phyloP scores from a whole-genome alignment of 1,140 invertebrate species.

The Eciton burchellii region DNA sequence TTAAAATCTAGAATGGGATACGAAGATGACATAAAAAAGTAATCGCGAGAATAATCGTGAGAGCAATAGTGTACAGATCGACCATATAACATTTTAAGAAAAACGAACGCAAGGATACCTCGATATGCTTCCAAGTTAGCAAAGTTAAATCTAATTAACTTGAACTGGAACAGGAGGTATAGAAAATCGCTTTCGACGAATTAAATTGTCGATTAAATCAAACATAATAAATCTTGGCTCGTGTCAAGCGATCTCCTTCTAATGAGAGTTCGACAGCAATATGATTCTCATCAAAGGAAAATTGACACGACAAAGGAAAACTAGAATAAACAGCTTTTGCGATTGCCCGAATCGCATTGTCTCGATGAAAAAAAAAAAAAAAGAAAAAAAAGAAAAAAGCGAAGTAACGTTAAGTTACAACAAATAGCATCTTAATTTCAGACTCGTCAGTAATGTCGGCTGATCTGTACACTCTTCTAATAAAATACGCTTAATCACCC shows the following conservation, averaged over 20 bases:
- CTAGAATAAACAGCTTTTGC: constrained; percentile 65
- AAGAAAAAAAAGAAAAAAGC: constrained; percentile 8
- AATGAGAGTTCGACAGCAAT: constrained; percentile 61
- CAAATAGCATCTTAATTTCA: constrained; percentile 27
- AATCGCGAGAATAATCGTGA: constrained; percentile 59
- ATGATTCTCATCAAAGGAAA: constrained; percentile 71
- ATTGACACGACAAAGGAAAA: constrained; percentile 65
- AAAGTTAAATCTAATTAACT: constrained; percentile 83
- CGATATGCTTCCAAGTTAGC: constrained; percentile 76
- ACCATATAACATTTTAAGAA: constrained; percentile 57
- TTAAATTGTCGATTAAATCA: constrained; percentile 43
- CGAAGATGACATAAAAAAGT: constrained; percentile 67
- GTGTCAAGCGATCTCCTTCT: constrained; percentile 75
- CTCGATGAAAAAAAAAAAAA: not conserved
- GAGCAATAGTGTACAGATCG: constrained; percentile 73
- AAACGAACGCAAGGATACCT: constrained; percentile 69
- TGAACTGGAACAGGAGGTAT: constrained; percentile 80
- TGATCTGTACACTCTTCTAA: constrained; percentile 73
- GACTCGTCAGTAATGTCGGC: constrained; percentile 33
- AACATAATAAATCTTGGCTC: constrained; percentile 53
- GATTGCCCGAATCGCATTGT: not conserved
- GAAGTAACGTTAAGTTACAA: constrained; percentile 31
- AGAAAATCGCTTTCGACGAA: constrained; percentile 23
- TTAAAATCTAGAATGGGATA: constrained; percentile 66
- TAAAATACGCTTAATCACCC: constrained; percentile 38